Percentiles rank a stretch among this genome's conserved stretches.
Evolutionary conservation across 2,888 invertebrate species (phyloP).

Genomic region (Micropterix aruncella): DNA sequence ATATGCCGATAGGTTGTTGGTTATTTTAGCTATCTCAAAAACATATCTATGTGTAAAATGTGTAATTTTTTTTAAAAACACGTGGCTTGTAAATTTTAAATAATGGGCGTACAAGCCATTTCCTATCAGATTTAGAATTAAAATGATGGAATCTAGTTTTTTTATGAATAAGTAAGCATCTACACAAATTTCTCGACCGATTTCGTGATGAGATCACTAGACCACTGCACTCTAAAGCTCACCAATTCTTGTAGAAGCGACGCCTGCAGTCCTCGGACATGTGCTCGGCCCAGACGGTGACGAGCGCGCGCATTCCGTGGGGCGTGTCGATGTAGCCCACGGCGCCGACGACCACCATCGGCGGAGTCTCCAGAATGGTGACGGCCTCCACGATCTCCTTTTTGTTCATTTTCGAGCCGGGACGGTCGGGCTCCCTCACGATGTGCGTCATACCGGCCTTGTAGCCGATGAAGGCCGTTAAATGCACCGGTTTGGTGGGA

Average conservation of each 20-base stretch:
- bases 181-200: slow-evolving; percentile 3
- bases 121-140: too few relatives aligned
- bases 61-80: too few relatives aligned
- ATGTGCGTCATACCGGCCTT: slow-evolving; percentile 99
- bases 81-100: too few relatives aligned
- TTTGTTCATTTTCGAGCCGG: slow-evolving; percentile 98
- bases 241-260: slow-evolving; percentile 99
- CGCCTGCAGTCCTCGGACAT: slow-evolving; percentile 96
- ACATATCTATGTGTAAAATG: too few relatives aligned
- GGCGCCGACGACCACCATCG: slow-evolving; percentile 94
- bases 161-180: too few relatives aligned
- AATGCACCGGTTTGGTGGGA: slow-evolving; percentile 86
- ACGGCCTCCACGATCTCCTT: slow-evolving; percentile 99
- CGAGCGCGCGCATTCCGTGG: slow-evolving; percentile 85
- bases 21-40: too few relatives aligned
- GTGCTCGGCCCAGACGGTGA: slow-evolving; percentile 98
- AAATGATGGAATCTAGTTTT: too few relatives aligned
- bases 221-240: slow-evolving; percentile 16
- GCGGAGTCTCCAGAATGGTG: slow-evolving; percentile 95
- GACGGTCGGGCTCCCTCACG: slow-evolving; percentile 95
- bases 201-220: too few relatives aligned
- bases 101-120: too few relatives aligned
- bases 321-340: slow-evolving; percentile 99
- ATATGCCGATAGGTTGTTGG: too few relatives aligned
- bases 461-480: slow-evolving; percentile 96